Evolutionary conservation across 2,888 invertebrate genomes (phyloP).

Genomic region (Ommatoiulus sabulosus): DNA sequence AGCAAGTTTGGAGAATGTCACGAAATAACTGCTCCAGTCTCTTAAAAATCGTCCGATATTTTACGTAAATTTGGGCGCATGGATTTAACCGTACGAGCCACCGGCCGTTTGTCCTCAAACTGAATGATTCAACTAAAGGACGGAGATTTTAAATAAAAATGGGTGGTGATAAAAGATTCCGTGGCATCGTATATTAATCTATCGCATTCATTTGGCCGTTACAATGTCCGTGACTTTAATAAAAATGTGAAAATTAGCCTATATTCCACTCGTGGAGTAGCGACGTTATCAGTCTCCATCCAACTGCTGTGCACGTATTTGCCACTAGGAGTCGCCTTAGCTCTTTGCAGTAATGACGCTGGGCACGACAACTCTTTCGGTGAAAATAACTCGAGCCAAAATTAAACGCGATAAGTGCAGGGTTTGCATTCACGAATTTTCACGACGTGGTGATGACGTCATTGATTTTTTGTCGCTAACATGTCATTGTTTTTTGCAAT

Average conservation of each 20-base stretch:
- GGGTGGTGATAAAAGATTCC: background rate
- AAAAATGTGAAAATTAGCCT: background rate
- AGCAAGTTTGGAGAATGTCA: too few species aligned
- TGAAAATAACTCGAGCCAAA: conserved; percentile 36
- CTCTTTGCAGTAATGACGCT: background rate
- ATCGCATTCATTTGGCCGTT: background rate
- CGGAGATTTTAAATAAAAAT: background rate
- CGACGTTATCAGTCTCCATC: background rate
- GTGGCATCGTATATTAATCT: background rate
- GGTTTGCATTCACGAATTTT: background rate
- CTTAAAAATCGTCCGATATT: too few species aligned
- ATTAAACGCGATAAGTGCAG: conserved; percentile 25
- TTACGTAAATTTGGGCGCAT: background rate
- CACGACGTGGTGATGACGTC: conserved; percentile 1
- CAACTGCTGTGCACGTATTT: background rate
- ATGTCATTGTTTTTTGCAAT: background rate
- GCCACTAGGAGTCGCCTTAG: background rate
- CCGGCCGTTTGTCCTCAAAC: background rate
- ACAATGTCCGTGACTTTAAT: background rate
- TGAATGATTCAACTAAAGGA: conserved; percentile 11
- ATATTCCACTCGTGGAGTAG: background rate
- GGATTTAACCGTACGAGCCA: background rate
- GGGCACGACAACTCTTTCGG: conserved; percentile 31
- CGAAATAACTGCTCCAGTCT: too few species aligned
- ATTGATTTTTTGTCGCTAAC: background rate